Conservation (phyloP, 2,797 vertebrate species). For the Austrolebias charrua region DNA sequence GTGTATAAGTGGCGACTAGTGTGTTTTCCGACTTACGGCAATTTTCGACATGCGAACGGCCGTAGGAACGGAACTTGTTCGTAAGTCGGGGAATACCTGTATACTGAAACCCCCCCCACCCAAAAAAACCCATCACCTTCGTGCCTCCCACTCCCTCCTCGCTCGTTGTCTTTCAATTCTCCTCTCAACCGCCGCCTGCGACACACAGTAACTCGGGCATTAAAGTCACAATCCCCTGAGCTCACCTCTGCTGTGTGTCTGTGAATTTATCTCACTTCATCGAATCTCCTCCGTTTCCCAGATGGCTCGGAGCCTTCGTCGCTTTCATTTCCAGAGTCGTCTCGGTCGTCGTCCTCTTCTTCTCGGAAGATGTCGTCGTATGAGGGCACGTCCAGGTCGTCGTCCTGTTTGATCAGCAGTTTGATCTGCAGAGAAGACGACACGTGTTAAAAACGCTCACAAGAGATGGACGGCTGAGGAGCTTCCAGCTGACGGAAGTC, state of each 20-base stretch:
- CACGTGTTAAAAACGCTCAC: background rate
- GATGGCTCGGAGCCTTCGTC: slow-evolving; percentile 86
- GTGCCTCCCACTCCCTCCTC: slow-evolving; percentile 90
- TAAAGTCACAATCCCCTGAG: background rate
- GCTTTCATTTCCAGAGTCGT: slow-evolving; percentile 86
- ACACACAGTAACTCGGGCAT: background rate
- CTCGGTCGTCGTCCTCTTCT: slow-evolving; percentile 79
- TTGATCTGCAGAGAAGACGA: slow-evolving; percentile 78
- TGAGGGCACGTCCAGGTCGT: slow-evolving; percentile 89
- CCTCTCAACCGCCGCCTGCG: slow-evolving; percentile 86
- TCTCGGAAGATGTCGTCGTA: slow-evolving; percentile 97
- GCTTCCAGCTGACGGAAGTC: too few species aligned
- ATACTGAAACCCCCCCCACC: too few species aligned
- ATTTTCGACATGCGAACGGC: too few species aligned
- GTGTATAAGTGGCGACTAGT: too few species aligned
- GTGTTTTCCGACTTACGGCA: too few species aligned
- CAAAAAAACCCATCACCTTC: slow-evolving; percentile 78
- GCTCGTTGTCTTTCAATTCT: slow-evolving; percentile 86
- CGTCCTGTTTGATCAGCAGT: slow-evolving; percentile 92
- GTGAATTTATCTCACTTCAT: slow-evolving; percentile 76
- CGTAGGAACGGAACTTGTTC: too few species aligned
- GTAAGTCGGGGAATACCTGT: too few species aligned
- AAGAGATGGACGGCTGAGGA: background rate
- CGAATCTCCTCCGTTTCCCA: slow-evolving; percentile 89
- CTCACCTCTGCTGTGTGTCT: background rate